These are phyloP conservation scores for Gnathonemus echidnorhynchus DNA, from an alignment of 2,113 vertebrate species.

Conservation along the genomic window DNA sequence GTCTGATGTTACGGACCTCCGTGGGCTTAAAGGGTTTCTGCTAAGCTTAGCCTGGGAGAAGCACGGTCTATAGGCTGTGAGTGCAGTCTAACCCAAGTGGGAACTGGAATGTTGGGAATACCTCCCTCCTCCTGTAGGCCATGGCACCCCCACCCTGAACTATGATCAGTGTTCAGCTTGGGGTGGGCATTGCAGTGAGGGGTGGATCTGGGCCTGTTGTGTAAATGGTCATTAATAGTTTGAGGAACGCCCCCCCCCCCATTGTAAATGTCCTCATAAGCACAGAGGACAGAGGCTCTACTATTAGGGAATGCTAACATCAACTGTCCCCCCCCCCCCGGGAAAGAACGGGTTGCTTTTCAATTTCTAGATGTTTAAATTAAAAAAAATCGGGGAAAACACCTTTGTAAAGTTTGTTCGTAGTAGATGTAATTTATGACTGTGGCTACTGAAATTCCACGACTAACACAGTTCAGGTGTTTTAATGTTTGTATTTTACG, in stretches of 20 bases:
- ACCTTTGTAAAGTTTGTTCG: not conserved
- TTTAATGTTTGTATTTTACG: not conserved
- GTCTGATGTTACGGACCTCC: not conserved
- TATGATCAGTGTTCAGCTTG: not conserved
- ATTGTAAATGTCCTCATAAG: not conserved
- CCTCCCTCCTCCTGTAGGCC: not conserved
- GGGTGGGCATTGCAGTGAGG: not conserved
- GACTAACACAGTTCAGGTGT: not conserved
- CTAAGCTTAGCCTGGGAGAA: not conserved
- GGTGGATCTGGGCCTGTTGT: not conserved
- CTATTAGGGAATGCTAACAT: not conserved
- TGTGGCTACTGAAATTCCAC: not conserved
- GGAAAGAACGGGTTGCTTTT: not conserved
- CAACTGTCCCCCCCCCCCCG: not conserved
- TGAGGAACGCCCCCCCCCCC: not conserved
- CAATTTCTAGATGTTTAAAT: not conserved
- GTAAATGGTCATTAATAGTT: not conserved
- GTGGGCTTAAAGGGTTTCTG: not conserved
- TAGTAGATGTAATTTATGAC: not conserved
- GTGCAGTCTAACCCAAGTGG: not conserved
- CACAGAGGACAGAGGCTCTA: not conserved
- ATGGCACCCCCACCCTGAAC: not conserved
- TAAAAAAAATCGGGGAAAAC: not conserved
- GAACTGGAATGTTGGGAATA: not conserved
- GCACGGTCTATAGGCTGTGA: not conserved